phyloP scores from a whole-genome alignment of 2,888 invertebrate species.

The Torymus aiolomorphi region DNA sequence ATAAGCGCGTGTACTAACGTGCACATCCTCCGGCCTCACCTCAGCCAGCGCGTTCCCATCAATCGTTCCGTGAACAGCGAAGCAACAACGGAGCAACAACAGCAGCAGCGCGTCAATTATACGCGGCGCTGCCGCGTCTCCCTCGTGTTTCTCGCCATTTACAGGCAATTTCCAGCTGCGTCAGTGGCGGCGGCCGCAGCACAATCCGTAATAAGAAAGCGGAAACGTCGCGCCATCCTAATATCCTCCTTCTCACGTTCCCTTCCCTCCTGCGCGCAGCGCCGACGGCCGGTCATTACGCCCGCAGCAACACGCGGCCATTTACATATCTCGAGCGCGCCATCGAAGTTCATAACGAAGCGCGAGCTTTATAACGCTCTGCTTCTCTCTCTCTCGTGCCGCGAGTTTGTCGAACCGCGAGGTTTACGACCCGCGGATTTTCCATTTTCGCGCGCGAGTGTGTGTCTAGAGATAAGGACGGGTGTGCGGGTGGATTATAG shows the following conservation, averaged over 20 bases:
- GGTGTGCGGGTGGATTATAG: not conserved
- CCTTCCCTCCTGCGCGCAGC: not conserved
- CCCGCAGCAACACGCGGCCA: constrained; percentile 17
- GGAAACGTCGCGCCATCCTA: constrained; percentile 43
- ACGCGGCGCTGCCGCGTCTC: not conserved
- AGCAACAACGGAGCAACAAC: too few relatives aligned
- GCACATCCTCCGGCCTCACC: too few relatives aligned
- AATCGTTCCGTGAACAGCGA: constrained; percentile 30
- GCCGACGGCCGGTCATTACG: not conserved
- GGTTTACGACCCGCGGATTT: constrained; percentile 28
- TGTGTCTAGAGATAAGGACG: too few relatives aligned
- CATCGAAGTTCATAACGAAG: constrained; percentile 62
- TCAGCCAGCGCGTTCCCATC: constrained; percentile 14
- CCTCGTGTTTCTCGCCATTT: constrained; percentile 25
- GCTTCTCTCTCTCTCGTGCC: not conserved
- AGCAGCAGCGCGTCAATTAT: constrained; percentile 9
- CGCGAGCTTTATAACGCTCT: constrained; percentile 47
- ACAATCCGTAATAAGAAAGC: constrained; percentile 33
- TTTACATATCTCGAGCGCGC: constrained; percentile 64
- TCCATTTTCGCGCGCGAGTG: constrained; percentile 39
- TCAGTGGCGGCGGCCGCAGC: not conserved
- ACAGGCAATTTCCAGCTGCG: constrained; percentile 36
- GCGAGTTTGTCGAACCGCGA: constrained; percentile 38
- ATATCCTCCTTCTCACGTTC: constrained; percentile 54
- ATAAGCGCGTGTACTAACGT: too few relatives aligned